phyloP scores from a whole-genome alignment of 2,888 invertebrate genomes.

The Drosophila recens region DNA sequence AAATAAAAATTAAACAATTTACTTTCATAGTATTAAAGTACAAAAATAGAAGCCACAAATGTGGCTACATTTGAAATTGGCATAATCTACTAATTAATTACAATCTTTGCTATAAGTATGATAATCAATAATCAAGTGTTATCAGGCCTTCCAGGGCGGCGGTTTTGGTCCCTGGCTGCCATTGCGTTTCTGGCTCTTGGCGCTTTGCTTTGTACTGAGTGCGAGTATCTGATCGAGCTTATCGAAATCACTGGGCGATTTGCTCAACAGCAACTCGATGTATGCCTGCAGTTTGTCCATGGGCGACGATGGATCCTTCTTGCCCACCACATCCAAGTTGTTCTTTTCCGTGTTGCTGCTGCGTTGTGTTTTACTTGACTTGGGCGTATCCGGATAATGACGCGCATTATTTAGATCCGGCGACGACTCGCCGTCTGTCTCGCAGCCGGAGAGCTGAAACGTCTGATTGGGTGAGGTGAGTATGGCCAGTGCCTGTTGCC shows the following conservation, averaged over 20 bases:
- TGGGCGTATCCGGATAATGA: conserved; percentile 81
- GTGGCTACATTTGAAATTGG: conserved; percentile 19
- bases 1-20: conserved; percentile 39
- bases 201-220: conserved; percentile 57
- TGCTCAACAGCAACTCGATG: conserved; percentile 86
- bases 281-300: conserved; percentile 83
- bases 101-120: conserved; percentile 9
- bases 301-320: conserved; percentile 64
- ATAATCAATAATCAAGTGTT: neutral
- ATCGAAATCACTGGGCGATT: conserved; percentile 86
- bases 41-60: conserved; percentile 40
- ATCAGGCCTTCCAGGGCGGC: conserved; percentile 83
- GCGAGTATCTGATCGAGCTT: conserved; percentile 82
- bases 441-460: conserved; percentile 34
- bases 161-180: conserved; percentile 38
- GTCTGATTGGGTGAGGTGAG: conserved; percentile 86
- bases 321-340: conserved; percentile 69
- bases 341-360: conserved; percentile 71
- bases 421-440: conserved; percentile 68
- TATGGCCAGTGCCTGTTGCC: conserved; percentile 91
- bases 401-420: conserved; percentile 79
- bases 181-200: conserved; percentile 48
- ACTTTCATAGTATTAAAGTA: conserved; percentile 51
- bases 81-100: conserved; percentile 20
- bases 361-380: conserved; percentile 75